Conservation (phyloP, 2,888 invertebrate genomes). For the Dryadula phaetusa region DNA sequence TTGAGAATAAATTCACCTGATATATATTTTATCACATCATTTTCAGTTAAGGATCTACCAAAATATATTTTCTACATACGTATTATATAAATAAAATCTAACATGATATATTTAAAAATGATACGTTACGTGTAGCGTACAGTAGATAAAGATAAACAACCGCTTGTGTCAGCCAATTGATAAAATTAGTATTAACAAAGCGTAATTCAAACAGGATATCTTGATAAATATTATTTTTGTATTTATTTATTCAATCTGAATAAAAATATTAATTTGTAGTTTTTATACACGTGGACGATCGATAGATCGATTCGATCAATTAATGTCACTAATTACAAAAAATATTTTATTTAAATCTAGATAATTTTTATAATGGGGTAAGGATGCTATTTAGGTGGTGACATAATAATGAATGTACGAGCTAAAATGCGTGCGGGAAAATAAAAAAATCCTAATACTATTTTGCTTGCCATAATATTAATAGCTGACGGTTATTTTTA, state of each 20-base stretch:
- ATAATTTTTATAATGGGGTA: background rate
- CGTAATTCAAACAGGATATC: background rate
- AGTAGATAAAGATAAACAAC: background rate
- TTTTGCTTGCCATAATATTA: background rate
- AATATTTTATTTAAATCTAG: background rate
- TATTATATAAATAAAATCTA: background rate
- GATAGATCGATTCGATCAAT: too few species aligned
- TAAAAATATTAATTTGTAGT: too few species aligned
- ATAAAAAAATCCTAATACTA: too few species aligned
- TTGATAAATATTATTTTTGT: background rate
- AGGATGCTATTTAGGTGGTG: background rate
- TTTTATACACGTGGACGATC: too few species aligned
- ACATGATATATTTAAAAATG: background rate
- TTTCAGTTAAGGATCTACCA: background rate
- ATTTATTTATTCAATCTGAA: background rate
- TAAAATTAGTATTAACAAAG: background rate
- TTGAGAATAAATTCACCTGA: too few species aligned
- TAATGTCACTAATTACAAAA: too few species aligned
- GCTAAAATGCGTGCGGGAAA: too few species aligned
- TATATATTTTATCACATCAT: too few species aligned
- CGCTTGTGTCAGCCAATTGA: background rate
- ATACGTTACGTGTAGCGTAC: background rate
- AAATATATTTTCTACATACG: background rate
- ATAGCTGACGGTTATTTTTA: background rate
- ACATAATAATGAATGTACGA: background rate